phyloP scores from a whole-genome alignment of 2,888 invertebrate species.

The Dendrolimus houi region DNA sequence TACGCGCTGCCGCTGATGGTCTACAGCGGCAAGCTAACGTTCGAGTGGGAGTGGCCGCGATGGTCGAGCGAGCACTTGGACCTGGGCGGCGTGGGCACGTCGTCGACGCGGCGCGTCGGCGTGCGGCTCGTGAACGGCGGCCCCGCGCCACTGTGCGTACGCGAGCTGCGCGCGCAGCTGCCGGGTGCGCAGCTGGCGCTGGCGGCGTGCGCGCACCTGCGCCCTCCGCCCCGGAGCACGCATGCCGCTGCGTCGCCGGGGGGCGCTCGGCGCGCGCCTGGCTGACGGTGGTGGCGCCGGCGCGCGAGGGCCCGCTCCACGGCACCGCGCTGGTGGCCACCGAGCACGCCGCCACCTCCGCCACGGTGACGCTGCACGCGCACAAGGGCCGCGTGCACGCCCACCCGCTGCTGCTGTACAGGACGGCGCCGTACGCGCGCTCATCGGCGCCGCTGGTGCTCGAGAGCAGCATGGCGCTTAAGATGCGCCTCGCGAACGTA shows the following conservation, averaged over 20 bases:
- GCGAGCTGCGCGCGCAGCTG: conserved; percentile 20
- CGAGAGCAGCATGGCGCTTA: conserved; percentile 86
- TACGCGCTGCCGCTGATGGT: conserved; percentile 63
- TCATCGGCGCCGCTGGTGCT: conserved; percentile 84
- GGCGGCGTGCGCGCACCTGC: conserved; percentile 15
- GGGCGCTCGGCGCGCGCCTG: conserved; percentile 11
- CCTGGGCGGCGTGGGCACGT: conserved; percentile 80
- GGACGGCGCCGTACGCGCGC: conserved; percentile 43
- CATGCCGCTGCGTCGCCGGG: conserved; percentile 22
- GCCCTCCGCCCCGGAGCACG: conserved; percentile 14
- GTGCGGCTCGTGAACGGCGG: conserved; percentile 53
- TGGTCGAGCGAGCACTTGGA: conserved; percentile 52
- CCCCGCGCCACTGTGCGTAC: conserved; percentile 34
- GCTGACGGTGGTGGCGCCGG: conserved; percentile 19
- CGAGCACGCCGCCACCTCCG: conserved; percentile 8
- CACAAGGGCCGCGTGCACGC: conserved; percentile 17
- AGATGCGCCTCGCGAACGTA: conserved; percentile 85
- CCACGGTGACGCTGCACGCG: conserved; percentile 9
- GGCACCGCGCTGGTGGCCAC: conserved; percentile 11
- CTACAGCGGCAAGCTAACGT: conserved; percentile 54
- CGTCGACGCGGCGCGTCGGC: conserved; percentile 80
- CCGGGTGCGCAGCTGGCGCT: conserved; percentile 23
- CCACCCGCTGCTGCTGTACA: conserved; percentile 16
- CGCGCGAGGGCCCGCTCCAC: conserved; percentile 8
- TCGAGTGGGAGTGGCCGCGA: conserved; percentile 54